These are phyloP conservation scores for Heterodera filipjevi DNA, from an alignment of 2,888 invertebrate genomes.

Conservation along the genomic window DNA sequence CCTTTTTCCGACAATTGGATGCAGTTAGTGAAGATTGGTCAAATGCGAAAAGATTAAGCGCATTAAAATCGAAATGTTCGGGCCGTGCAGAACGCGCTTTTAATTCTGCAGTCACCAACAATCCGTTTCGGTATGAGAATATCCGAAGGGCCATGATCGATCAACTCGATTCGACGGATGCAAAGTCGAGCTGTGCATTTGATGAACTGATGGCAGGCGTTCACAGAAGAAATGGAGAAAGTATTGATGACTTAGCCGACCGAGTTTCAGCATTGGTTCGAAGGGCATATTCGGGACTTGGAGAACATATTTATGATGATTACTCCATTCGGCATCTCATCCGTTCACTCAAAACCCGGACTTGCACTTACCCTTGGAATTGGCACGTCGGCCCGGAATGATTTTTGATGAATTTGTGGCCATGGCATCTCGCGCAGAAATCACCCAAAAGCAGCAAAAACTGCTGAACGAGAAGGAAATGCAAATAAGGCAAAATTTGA, in stretches of 20 bases:
- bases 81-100: conserved; percentile 9
- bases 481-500: too few species aligned
- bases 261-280: background rate
- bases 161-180: background rate
- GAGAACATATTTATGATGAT: background rate
- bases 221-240: background rate
- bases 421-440: too few species aligned
- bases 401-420: too few species aligned
- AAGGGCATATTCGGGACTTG: conserved; percentile 15
- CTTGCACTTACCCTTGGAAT: too few species aligned
- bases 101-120: background rate
- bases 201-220: background rate
- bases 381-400: too few species aligned
- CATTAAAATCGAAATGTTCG: background rate
- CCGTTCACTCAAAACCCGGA: too few species aligned
- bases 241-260: conserved; percentile 3
- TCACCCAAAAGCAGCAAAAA: too few species aligned
- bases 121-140: background rate
- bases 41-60: background rate
- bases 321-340: background rate
- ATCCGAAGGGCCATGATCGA: background rate
- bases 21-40: background rate
- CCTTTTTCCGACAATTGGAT: conserved; percentile 11
- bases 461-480: too few species aligned
- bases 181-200: background rate